Percentiles rank a stretch among this genome's conserved stretches.
phyloP scores from a whole-genome alignment of 2,797 vertebrate genomes.

The Merluccius polli region DNA sequence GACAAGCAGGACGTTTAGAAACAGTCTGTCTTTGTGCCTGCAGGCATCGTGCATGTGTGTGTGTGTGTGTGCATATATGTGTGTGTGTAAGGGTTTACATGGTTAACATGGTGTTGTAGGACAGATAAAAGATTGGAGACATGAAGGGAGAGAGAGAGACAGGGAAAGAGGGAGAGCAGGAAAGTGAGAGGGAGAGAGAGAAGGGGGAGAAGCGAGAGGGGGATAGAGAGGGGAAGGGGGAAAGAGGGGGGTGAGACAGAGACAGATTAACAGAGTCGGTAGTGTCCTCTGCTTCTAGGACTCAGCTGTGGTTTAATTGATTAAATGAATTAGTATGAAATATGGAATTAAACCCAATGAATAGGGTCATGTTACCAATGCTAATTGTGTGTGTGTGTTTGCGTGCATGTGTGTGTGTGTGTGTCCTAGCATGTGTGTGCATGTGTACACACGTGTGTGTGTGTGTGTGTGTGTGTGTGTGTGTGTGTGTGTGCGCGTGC shows the following conservation, averaged over 20 bases:
- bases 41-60: constrained; percentile 29
- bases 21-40: constrained; percentile 64
- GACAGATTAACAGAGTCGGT: constrained; percentile 37
- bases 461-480: constrained; percentile 14
- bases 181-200: constrained; percentile 2
- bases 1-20: constrained; percentile 60
- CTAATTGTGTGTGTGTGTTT: constrained; percentile 1
- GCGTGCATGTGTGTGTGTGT: constrained; percentile 3
- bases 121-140: not conserved
- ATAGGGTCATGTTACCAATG: constrained; percentile 41
- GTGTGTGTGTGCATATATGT: constrained; percentile 5
- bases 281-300: constrained; percentile 29
- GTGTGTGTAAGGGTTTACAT: not conserved
- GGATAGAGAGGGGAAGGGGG: constrained; percentile 66
- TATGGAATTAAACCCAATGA: constrained; percentile 28
- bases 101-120: not conserved
- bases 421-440: no score
- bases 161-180: constrained; percentile 1
- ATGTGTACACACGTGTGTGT: not conserved
- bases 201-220: constrained; percentile 41
- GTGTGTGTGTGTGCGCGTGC: constrained; percentile 21
- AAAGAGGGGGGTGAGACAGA: constrained; percentile 50
- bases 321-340: constrained; percentile 60
- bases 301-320: constrained; percentile 51
- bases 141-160: constrained; percentile 14